Evolutionary conservation across 1,140 invertebrate genomes (phyloP), one percentile per base, ranked within the genome.

Genomic region (Brachionus rubens): DNA sequence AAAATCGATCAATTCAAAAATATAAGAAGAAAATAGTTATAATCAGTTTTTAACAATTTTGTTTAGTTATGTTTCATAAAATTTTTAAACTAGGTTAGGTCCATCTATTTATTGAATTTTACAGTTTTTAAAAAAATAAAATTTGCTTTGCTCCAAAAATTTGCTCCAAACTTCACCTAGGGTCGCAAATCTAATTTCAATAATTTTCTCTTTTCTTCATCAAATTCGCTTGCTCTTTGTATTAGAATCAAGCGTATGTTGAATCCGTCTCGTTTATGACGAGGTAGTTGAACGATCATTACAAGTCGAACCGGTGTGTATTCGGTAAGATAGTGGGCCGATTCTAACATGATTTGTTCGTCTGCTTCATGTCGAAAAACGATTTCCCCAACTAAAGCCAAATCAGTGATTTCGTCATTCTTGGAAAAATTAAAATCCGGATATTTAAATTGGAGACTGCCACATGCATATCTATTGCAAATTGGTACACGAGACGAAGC

Each of bases 391-490:
- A 59, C 28, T 21, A 59, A 40, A 36, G n/a, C 12, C 6, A 59
- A 30, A 59, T 59, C 33, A 30, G 14, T 33, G 28, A 33, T 19
- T 30, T 59, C 12, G 19, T 59, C 30, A n/a, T 6, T 6, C 33
- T 59, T 59, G 19, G 33, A 59, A 33, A 59, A 40, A 19, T 33
- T 59, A 19, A 59, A 59, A 59, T 33, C 26, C 7, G 28, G 54
- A 59, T 59, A 59, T 59, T 59, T 59, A 19, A 30, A 59, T 14
- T 59, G 12, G 0, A 54, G 21, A 26, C 50, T 54, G 28, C 50
- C 54, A 59, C 54, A 10, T 16, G 54, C 26, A 33, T 16, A 59
- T 36, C 6, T 59, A 16, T 59, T 59, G 33, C 30, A 59, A 12
- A 59, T 19, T n/a, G 54, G 54, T 30, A 59, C 2, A 14, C 28